phyloP scores from a whole-genome alignment of 2,888 invertebrate genomes.

The Diloba caeruleocephala region DNA sequence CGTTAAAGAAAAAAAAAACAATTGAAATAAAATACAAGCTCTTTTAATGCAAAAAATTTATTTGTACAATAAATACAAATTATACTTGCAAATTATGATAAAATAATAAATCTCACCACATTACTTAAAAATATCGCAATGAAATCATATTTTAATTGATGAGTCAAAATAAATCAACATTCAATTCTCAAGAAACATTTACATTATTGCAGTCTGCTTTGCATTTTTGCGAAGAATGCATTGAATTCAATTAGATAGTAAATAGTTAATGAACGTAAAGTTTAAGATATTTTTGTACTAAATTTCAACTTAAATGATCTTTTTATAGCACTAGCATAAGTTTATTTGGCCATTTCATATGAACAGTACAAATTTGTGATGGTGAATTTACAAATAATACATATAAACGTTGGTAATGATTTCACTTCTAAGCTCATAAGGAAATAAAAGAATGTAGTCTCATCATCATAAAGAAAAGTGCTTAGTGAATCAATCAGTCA shows the following conservation, averaged over 20 bases:
- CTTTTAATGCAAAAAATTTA: constrained; percentile 84
- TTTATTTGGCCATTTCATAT: constrained; percentile 60
- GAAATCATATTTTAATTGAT: constrained; percentile 65
- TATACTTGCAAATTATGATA: constrained; percentile 85
- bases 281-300: constrained; percentile 79
- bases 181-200: constrained; percentile 59
- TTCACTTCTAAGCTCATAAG: constrained; percentile 43
- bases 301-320: constrained; percentile 73
- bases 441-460: constrained; percentile 41
- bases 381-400: constrained; percentile 57
- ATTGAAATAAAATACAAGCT: constrained; percentile 61
- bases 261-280: constrained; percentile 51
- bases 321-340: constrained; percentile 62
- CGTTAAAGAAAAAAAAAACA: constrained; percentile 49
- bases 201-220: constrained; percentile 75
- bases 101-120: constrained; percentile 85
- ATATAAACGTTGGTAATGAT: constrained; percentile 31
- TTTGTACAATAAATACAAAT: constrained; percentile 89
- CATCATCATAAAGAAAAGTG: constrained; percentile 36
- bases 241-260: constrained; percentile 57
- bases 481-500: constrained; percentile 59
- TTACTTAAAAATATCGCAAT: constrained; percentile 73
- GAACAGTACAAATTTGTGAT: constrained; percentile 69
- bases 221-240: constrained; percentile 58
- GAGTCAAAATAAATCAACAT: constrained; percentile 60